phyloP scores from a whole-genome alignment of 92 coral and sea anemone genomes.

The Isaurus tuberculatus region DNA sequence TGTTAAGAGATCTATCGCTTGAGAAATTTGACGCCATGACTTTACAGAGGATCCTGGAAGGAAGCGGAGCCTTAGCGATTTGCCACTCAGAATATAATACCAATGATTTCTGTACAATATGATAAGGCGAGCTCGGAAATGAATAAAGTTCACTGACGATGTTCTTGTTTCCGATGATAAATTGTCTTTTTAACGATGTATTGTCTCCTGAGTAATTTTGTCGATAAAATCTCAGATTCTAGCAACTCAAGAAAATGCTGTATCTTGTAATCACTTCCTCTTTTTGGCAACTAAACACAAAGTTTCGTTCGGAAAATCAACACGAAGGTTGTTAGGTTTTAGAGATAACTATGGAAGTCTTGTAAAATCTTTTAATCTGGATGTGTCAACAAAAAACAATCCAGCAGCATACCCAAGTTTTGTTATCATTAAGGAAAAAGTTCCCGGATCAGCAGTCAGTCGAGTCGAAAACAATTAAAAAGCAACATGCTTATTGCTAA shows the following conservation, averaged over 20 bases:
- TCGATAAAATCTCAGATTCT: neutral
- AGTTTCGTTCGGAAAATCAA: neutral
- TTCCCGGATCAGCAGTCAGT: neutral
- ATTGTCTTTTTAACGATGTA: neutral
- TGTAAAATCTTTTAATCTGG: neutral
- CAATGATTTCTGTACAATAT: neutral
- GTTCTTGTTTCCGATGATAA: neutral
- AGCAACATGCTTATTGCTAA: neutral
- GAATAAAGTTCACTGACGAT: neutral
- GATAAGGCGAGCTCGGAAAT: neutral
- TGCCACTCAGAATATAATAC: no score
- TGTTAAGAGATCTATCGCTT: neutral
- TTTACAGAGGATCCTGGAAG: neutral
- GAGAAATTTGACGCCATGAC: constrained; percentile 10
- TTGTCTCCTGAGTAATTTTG: neutral
- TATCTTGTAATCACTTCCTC: neutral
- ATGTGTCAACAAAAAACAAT: neutral
- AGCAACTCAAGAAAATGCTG: neutral
- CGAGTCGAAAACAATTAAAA: neutral
- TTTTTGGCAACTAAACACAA: neutral
- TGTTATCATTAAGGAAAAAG: constrained; percentile 11
- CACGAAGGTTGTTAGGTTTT: neutral
- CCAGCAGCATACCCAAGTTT: neutral
- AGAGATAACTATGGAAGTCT: neutral
- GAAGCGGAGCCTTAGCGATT: neutral